phyloP scores from a whole-genome alignment of 2,888 invertebrate genomes.

The Erannis defoliaria region DNA sequence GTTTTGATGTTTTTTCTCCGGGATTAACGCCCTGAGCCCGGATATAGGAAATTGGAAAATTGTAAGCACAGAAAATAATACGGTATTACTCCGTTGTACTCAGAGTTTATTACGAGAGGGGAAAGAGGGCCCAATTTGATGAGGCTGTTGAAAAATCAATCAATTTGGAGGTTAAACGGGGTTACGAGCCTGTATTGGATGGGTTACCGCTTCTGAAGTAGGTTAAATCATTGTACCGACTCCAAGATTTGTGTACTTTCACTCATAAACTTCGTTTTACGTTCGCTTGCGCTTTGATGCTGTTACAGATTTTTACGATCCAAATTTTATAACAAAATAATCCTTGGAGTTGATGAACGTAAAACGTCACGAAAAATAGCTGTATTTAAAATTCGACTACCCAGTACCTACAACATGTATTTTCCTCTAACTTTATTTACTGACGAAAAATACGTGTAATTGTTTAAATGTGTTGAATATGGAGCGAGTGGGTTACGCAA shows the following conservation, averaged over 20 bases:
- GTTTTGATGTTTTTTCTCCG: constrained; percentile 47
- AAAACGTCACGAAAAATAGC: constrained; percentile 8
- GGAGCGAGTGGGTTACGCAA: too few species aligned
- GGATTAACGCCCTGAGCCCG: constrained; percentile 57
- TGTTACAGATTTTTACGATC: constrained; percentile 25
- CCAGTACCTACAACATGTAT: background rate
- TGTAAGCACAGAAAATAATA: constrained; percentile 50
- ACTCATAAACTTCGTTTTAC: constrained; percentile 28
- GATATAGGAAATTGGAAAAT: constrained; percentile 60
- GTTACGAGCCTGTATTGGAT: constrained; percentile 30
- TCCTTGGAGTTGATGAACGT: constrained; percentile 18
- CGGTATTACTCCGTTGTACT: constrained; percentile 41
- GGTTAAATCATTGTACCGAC: constrained; percentile 31
- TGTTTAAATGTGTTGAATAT: too few species aligned
- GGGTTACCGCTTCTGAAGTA: constrained; percentile 31
- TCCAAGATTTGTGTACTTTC: constrained; percentile 30
- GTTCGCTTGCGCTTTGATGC: constrained; percentile 15
- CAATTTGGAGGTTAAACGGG: constrained; percentile 43
- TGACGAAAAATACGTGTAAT: background rate
- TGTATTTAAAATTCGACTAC: constrained; percentile 5
- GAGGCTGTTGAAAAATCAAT: constrained; percentile 49
- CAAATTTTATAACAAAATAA: constrained; percentile 21
- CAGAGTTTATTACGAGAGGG: constrained; percentile 41
- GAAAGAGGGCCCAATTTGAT: constrained; percentile 39
- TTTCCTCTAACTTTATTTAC: background rate